Conservation (phyloP, 1,140 invertebrate genomes). For the Gryllus bimaculatus region DNA sequence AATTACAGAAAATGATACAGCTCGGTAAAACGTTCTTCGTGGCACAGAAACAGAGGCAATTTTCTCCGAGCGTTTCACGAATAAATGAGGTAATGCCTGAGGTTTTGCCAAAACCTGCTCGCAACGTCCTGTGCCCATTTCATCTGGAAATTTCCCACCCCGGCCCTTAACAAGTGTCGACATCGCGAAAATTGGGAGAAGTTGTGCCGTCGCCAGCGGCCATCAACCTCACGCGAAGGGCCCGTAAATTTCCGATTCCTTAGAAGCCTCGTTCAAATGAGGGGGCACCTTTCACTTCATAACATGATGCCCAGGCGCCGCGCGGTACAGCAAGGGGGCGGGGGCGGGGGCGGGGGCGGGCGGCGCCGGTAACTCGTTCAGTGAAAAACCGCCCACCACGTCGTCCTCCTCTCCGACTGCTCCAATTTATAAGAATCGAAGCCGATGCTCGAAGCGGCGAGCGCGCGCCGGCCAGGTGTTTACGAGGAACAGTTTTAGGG, state of each 20-base stretch:
- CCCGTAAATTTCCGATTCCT: neutral
- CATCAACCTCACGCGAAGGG: neutral
- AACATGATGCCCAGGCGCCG: neutral
- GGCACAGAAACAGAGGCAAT: too few relatives aligned
- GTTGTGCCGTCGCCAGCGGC: too few relatives aligned
- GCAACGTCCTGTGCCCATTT: too few relatives aligned
- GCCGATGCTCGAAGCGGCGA: neutral
- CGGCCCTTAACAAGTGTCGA: neutral
- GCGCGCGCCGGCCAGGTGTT: neutral
- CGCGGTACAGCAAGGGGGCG: too few relatives aligned
- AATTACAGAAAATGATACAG: constrained; percentile 1
- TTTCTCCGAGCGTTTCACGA: neutral
- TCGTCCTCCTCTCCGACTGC: neutral
- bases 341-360: too few relatives aligned
- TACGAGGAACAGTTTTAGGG: neutral
- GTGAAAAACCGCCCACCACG: neutral
- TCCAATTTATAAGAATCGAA: neutral
- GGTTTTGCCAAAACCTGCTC: too few relatives aligned
- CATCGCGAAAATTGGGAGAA: neutral
- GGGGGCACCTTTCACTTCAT: neutral
- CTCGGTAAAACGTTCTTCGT: neutral
- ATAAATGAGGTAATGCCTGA: neutral
- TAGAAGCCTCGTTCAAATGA: neutral
- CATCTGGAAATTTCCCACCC: neutral
- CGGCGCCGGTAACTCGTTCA: neutral